Evolutionary conservation across 2,888 invertebrate species (phyloP).

Genomic region (Papilio protenor): DNA sequence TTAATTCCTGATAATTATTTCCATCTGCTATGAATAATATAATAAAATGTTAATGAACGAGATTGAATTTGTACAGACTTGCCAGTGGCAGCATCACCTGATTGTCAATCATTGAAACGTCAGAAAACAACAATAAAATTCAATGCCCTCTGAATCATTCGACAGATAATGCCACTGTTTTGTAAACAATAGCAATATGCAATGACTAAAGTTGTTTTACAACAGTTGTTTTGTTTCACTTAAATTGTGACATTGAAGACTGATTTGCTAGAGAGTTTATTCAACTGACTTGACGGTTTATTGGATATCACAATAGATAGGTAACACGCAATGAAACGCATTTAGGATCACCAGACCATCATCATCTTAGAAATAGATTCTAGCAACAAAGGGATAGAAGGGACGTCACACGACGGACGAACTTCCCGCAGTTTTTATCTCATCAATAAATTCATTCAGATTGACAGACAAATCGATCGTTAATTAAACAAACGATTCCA

Average conservation of each 20-base stretch:
- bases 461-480: neutral
- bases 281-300: neutral
- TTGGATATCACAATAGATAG: neutral
- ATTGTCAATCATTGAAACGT: conserved; percentile 8
- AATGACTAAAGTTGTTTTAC: conserved; percentile 48
- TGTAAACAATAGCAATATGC: conserved; percentile 59
- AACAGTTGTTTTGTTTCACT: conserved; percentile 29
- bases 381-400: neutral
- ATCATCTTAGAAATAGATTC: neutral
- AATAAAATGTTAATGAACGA: too few relatives aligned
- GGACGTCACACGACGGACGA: neutral
- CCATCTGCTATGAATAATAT: too few relatives aligned
- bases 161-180: conserved; percentile 61
- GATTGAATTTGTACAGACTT: too few relatives aligned
- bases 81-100: neutral
- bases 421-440: neutral
- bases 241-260: conserved; percentile 8
- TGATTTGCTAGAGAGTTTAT: neutral
- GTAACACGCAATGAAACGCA: neutral
- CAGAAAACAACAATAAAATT: conserved; percentile 60
- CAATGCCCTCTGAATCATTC: conserved; percentile 70
- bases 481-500: conserved; percentile 11
- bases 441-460: neutral
- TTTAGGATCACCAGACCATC: neutral
- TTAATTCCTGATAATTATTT: too few relatives aligned